Percentiles rank a stretch among this genome's conserved stretches.
These are phyloP conservation scores for Amia ocellicauda DNA, from an alignment of 2,113 vertebrate species.

Conservation along the genomic window DNA sequence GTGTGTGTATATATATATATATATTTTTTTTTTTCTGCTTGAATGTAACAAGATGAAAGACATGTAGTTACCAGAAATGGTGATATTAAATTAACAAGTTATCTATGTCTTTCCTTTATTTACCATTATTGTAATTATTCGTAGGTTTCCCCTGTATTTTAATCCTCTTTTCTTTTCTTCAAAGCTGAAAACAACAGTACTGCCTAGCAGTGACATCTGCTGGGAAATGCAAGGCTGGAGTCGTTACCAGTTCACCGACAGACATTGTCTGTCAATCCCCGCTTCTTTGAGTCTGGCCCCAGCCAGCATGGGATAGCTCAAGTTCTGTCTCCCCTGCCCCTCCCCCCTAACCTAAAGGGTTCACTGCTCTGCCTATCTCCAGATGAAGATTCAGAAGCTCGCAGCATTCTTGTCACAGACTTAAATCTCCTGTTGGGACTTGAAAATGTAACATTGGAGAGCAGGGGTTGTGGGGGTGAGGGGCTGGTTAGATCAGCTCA, in stretches of 20 bases:
- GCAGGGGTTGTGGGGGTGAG: not conserved
- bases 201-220: slow-evolving; percentile 50
- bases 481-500: not conserved
- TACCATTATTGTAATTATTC: not conserved
- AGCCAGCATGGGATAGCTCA: not conserved
- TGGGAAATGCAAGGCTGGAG: slow-evolving; percentile 31
- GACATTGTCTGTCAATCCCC: slow-evolving; percentile 13
- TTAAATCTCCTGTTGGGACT: slow-evolving; percentile 25
- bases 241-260: slow-evolving; percentile 28
- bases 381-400: not conserved
- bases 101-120: not conserved
- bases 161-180: not conserved
- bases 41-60: too few relatives aligned
- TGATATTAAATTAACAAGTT: too few relatives aligned
- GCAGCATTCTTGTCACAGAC: slow-evolving; percentile 10
- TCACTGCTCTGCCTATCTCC: not conserved
- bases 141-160: not conserved
- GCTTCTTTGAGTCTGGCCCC: not conserved
- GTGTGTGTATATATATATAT: slow-evolving; percentile 5
- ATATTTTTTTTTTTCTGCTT: slow-evolving; percentile 15
- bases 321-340: not conserved
- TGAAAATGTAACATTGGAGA: slow-evolving; percentile 11
- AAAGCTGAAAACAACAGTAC: slow-evolving; percentile 35
- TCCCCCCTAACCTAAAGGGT: not conserved
- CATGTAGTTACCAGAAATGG: too few relatives aligned